Evolutionary conservation across 2,797 vertebrate genomes (phyloP).

Genomic region (Sardinella longiceps): DNA sequence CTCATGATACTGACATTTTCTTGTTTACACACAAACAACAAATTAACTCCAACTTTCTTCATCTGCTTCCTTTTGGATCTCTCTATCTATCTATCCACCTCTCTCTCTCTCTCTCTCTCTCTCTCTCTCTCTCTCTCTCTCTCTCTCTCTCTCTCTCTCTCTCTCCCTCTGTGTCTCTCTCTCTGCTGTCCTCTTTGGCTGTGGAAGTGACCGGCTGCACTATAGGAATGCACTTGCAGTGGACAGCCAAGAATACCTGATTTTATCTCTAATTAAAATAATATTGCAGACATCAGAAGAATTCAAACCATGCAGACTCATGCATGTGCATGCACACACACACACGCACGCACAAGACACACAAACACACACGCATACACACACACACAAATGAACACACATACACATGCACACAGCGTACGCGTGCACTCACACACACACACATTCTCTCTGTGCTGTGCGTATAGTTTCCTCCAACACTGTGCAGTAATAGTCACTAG

Average conservation of each 20-base stretch:
- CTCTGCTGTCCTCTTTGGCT: too few relatives aligned
- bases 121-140: background rate
- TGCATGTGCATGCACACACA: background rate
- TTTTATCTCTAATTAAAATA: constrained; percentile 22
- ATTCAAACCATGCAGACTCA: constrained; percentile 4
- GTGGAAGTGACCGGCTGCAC: background rate
- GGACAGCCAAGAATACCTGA: constrained; percentile 6
- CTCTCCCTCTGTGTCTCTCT: background rate
- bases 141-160: background rate
- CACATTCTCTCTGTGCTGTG: background rate
- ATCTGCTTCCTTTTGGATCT: background rate
- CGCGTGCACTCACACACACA: background rate
- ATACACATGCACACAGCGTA: too few relatives aligned
- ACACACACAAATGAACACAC: background rate
- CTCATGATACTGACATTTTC: too few relatives aligned
- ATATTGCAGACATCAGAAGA: constrained; percentile 17
- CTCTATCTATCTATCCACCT: too few relatives aligned
- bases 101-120: background rate
- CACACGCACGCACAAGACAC: background rate
- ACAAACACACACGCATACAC: background rate
- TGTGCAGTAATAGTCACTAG: background rate
- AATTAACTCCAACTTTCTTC: background rate
- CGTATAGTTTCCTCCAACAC: background rate
- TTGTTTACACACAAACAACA: too few relatives aligned
- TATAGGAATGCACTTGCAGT: background rate